phyloP scores from a whole-genome alignment of 2,797 vertebrate genomes.

The Lepus oiostolus region DNA sequence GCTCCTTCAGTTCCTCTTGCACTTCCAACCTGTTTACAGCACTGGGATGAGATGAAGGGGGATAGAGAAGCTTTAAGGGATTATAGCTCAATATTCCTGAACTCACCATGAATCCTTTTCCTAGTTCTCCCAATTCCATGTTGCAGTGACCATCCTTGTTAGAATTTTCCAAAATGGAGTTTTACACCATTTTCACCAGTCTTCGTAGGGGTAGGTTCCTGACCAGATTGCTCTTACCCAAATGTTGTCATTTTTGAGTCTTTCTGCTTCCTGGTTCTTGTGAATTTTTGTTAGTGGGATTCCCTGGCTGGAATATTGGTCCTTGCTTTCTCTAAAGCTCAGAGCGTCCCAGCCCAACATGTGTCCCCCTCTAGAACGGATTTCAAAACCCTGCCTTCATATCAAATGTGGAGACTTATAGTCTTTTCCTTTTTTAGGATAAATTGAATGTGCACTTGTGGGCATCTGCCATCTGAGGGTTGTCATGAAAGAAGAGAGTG shows the following conservation, averaged over 20 bases:
- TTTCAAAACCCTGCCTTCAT: slow-evolving; percentile 60
- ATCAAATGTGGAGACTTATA: not conserved
- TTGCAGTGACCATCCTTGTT: slow-evolving; percentile 24
- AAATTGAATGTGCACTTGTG: slow-evolving; percentile 62
- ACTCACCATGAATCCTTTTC: not conserved
- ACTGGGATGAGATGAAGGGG: not conserved
- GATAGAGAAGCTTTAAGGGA: not conserved
- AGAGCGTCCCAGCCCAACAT: not conserved
- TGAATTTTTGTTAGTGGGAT: not conserved
- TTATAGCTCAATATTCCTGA: not conserved
- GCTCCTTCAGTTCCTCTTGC: not conserved
- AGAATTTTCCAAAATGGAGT: slow-evolving; percentile 6
- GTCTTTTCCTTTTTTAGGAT: slow-evolving; percentile 60
- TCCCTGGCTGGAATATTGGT: not conserved
- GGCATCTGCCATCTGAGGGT: slow-evolving; percentile 40
- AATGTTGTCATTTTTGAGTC: not conserved
- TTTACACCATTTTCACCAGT: not conserved
- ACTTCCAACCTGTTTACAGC: not conserved
- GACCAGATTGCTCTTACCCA: not conserved
- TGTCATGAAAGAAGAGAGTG: slow-evolving; percentile 53
- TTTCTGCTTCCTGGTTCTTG: not conserved
- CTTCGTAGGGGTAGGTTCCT: not conserved
- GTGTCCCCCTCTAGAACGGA: not conserved
- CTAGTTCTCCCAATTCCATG: not conserved
- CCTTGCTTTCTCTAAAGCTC: not conserved